A percentile compares a stretch with the other conserved stretches of the same genome.
Conservation (phyloP, 2,797 vertebrate genomes). For the Melanotaenia boesemani region DNA sequence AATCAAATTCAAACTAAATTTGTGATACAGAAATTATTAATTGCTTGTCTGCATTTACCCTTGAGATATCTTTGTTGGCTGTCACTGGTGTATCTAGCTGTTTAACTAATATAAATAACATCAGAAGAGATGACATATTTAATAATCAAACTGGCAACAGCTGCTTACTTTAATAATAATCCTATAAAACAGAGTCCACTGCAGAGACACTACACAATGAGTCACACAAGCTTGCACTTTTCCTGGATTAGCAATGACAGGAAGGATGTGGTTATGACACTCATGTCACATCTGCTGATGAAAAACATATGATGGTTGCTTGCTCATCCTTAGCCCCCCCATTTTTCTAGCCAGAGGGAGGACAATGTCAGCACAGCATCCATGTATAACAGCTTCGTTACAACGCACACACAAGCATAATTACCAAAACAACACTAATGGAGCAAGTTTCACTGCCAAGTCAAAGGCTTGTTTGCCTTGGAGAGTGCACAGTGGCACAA, state of each 20-base stretch:
- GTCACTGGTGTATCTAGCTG: slow-evolving; percentile 24
- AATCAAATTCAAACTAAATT: slow-evolving; percentile 50
- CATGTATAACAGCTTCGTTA: slow-evolving; percentile 64
- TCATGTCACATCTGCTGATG: slow-evolving; percentile 50
- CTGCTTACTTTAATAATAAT: slow-evolving; percentile 40
- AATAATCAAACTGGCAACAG: slow-evolving; percentile 45
- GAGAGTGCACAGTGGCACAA: slow-evolving; percentile 48
- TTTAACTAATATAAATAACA: slow-evolving; percentile 41
- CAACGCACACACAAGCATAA: slow-evolving; percentile 58
- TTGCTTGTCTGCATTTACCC: slow-evolving; percentile 37
- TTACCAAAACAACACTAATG: slow-evolving; percentile 75
- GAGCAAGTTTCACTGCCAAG: slow-evolving; percentile 63
- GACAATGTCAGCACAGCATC: slow-evolving; percentile 41
- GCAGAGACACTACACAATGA: slow-evolving; percentile 35
- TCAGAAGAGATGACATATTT: slow-evolving; percentile 45
- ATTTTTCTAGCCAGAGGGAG: slow-evolving; percentile 39
- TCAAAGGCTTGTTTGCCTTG: slow-evolving; percentile 58
- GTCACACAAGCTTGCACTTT: slow-evolving; percentile 42
- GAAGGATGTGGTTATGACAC: slow-evolving; percentile 43
- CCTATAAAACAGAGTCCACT: slow-evolving; percentile 21
- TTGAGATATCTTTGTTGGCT: slow-evolving; percentile 36
- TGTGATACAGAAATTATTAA: slow-evolving; percentile 46
- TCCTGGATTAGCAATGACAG: slow-evolving; percentile 43
- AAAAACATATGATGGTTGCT: slow-evolving; percentile 51
- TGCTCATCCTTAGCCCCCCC: slow-evolving; percentile 43